Conservation (phyloP, 2,113 vertebrate species). For the Hydropotes inermis region DNA sequence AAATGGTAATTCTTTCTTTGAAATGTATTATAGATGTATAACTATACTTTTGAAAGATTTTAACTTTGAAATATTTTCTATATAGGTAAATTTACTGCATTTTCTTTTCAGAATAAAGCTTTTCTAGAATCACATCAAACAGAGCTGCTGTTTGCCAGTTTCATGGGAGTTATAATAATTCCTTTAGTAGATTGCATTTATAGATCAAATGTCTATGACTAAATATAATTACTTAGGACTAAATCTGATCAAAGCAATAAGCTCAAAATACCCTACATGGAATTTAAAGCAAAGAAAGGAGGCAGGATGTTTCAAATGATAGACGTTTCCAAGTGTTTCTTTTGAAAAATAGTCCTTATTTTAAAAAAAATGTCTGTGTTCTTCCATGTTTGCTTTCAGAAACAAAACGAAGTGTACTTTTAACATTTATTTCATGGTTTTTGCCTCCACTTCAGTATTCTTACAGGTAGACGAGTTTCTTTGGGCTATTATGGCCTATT, state of each 20-base stretch:
- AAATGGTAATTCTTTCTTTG: slow-evolving; percentile 15
- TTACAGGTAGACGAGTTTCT: not conserved
- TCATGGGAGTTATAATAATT: slow-evolving; percentile 83
- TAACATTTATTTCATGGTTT: not conserved
- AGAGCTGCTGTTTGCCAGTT: slow-evolving; percentile 77
- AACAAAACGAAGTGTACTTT: not conserved
- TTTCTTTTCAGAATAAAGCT: slow-evolving; percentile 74
- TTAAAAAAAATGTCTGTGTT: slow-evolving; percentile 42
- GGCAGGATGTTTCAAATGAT: slow-evolving; percentile 52
- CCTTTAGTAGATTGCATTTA: slow-evolving; percentile 86
- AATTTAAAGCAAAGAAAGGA: slow-evolving; percentile 60
- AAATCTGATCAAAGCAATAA: slow-evolving; percentile 72
- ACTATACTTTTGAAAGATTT: slow-evolving; percentile 22
- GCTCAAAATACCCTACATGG: slow-evolving; percentile 72
- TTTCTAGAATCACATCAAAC: slow-evolving; percentile 80
- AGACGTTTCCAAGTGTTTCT: slow-evolving; percentile 50
- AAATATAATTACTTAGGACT: slow-evolving; percentile 82
- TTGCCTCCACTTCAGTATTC: not conserved
- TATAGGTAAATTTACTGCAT: slow-evolving; percentile 47
- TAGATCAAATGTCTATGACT: slow-evolving; percentile 79
- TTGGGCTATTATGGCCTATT: not conserved
- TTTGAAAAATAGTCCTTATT: slow-evolving; percentile 52
- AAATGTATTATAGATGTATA: not conserved
- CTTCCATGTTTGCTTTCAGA: slow-evolving; percentile 13
- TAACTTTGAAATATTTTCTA: slow-evolving; percentile 65